These are phyloP conservation scores for Lasioglossum zephyrum DNA, from an alignment of 2,888 invertebrate species.

Conservation along the genomic window DNA sequence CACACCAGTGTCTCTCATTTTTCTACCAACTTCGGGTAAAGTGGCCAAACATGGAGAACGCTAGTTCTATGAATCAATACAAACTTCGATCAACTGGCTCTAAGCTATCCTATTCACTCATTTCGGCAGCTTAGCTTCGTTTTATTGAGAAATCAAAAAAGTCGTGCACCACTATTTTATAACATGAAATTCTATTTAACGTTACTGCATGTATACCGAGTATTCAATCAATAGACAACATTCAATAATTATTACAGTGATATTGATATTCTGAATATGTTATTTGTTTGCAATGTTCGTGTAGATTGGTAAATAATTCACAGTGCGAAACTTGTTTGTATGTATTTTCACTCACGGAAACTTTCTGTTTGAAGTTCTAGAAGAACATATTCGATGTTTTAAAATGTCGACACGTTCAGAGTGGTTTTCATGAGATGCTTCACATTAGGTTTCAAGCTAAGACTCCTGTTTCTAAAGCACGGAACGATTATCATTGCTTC, in stretches of 20 bases:
- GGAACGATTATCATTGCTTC: conserved; percentile 13
- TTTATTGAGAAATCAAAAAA: neutral
- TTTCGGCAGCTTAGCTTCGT: too few relatives aligned
- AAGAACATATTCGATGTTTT: neutral
- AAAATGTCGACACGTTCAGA: neutral
- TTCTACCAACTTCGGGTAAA: neutral
- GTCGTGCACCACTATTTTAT: neutral
- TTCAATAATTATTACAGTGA: neutral
- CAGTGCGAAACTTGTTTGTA: neutral
- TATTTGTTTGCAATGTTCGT: neutral
- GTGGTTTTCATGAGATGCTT: neutral
- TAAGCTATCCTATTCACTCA: neutral
- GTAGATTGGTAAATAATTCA: neutral
- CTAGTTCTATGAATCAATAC: neutral
- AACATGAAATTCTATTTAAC: neutral
- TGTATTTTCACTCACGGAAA: neutral
- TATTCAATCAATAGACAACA: neutral
- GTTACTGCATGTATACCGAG: too few relatives aligned
- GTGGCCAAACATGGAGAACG: neutral
- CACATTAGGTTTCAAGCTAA: neutral
- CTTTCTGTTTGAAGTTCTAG: neutral
- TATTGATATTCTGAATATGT: neutral
- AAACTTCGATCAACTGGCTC: neutral
- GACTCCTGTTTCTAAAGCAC: neutral
- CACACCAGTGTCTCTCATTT: conserved; percentile 6